A percentile compares a stretch with the other conserved stretches of the same genome.
phyloP scores from a whole-genome alignment of 2,113 vertebrate genomes.

The Syngnathus typhle region DNA sequence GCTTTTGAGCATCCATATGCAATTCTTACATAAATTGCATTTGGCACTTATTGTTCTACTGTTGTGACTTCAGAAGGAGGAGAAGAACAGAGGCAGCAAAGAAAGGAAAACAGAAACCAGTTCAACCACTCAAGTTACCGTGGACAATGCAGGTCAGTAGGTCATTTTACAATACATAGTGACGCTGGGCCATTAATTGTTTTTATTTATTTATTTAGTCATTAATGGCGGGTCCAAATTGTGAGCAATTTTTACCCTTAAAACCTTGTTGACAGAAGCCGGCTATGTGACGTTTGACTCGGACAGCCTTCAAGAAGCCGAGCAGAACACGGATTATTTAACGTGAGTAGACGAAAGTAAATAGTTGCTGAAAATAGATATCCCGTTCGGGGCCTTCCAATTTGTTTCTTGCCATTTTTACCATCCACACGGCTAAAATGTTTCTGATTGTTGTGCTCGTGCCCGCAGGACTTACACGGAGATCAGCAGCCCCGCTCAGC shows the following conservation, averaged over 20 bases:
- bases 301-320: constrained; percentile 63
- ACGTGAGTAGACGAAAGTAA: constrained; percentile 67
- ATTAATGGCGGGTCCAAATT: no score
- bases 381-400: neutral
- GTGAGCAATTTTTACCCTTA: neutral
- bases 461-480: constrained; percentile 74
- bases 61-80: constrained; percentile 55
- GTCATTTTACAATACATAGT: neutral
- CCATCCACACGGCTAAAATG: no score
- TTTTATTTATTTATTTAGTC: neutral
- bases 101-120: constrained; percentile 38
- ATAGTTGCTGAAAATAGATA: no score
- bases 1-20: no score
- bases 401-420: neutral
- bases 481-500: constrained; percentile 76
- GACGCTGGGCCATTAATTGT: neutral
- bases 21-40: neutral
- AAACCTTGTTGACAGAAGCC: constrained; percentile 8
- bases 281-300: constrained; percentile 72
- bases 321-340: constrained; percentile 79
- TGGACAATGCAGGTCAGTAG: constrained; percentile 62
- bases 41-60: neutral
- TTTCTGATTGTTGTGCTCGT: neutral
- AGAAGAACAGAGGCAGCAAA: constrained; percentile 17
- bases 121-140: constrained; percentile 40